Evolutionary conservation across 1,140 invertebrate genomes (phyloP), one percentile per base, ranked within the genome.

Genomic region (Zaprionus camerounensis): DNA sequence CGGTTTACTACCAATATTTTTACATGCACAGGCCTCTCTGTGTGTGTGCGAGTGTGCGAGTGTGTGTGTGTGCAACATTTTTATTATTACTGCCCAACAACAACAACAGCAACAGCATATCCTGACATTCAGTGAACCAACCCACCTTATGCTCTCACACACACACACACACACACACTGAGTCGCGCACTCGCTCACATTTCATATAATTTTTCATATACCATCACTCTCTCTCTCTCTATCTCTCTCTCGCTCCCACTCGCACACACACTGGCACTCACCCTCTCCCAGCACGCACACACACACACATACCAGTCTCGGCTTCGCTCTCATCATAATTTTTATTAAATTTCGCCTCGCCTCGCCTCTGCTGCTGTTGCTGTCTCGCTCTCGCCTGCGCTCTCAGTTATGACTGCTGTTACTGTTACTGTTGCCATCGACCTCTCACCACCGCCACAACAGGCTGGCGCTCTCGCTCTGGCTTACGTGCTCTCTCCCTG

Each of bases 181-280:
- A 26, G 57, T 12, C 15, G 46, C 70, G 61, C 76, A 80, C 80
- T 75, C 80, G 69, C 78, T 81, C 80, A 78, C 85, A 91, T 85
- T 91, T 91, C 86, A 91, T 85, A 85, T 78, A 74, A 87, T 87
- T 91, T 91, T 91, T 91, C 87, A 87, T 84, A 81, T 69, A 68
- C 63, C 51, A 26, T 72, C 24, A 41, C n/a, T 24, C 7, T 11
- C n/a, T n/a, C n/a, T 15, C 73, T 65, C 84, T 62, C 81, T 24
- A 5, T 17, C n/a, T 15, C 76, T 65, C 85, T 65, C 81, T 80
- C 79, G 80, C 84, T 88, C 78, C 71, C 81, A 81, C 71, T 73
- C 49, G 64, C 36, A 64, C 64, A 26, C 77, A 76, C 71, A 51
- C 55, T 41, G 36, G 38, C 58, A 57, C 67, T 49, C 73, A 75